phyloP scores from a whole-genome alignment of 1,140 invertebrate genomes.

The Yoshiicerus persimilis region DNA sequence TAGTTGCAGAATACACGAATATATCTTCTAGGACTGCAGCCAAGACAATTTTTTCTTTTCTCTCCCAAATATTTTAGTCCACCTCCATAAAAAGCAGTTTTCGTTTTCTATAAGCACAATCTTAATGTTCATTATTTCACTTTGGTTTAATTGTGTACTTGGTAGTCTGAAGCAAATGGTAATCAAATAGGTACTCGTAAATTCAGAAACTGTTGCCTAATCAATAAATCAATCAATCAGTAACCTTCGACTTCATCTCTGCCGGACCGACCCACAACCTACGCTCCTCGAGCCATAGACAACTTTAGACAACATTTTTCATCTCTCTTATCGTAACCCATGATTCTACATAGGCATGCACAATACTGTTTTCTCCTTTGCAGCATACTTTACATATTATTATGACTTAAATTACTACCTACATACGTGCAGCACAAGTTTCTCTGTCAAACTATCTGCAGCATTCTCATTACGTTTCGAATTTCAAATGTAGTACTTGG shows the following conservation, averaged over 20 bases:
- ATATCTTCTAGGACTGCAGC: background rate
- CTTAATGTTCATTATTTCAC: too few relatives aligned
- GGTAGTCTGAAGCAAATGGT: background rate
- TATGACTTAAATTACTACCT: background rate
- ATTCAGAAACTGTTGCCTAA: background rate
- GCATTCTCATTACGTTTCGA: background rate
- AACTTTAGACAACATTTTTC: background rate
- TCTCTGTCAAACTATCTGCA: background rate
- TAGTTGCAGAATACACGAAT: too few relatives aligned
- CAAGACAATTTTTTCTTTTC: background rate
- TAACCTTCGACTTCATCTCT: constrained; percentile 15
- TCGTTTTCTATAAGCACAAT: too few relatives aligned
- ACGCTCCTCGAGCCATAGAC: background rate
- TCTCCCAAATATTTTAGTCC: background rate
- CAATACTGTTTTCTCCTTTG: background rate
- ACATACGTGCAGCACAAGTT: background rate
- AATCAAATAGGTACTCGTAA: background rate
- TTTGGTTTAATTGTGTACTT: background rate
- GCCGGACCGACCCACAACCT: constrained; percentile 11
- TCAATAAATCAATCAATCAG: constrained; percentile 21
- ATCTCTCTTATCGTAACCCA: background rate
- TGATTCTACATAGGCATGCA: background rate
- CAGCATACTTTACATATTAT: background rate
- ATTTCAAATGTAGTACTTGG: background rate
- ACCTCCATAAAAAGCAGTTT: background rate